These are phyloP conservation scores for Caenorhabditis wallacei DNA, from an alignment of 2,888 invertebrate species.

Conservation along the genomic window DNA sequence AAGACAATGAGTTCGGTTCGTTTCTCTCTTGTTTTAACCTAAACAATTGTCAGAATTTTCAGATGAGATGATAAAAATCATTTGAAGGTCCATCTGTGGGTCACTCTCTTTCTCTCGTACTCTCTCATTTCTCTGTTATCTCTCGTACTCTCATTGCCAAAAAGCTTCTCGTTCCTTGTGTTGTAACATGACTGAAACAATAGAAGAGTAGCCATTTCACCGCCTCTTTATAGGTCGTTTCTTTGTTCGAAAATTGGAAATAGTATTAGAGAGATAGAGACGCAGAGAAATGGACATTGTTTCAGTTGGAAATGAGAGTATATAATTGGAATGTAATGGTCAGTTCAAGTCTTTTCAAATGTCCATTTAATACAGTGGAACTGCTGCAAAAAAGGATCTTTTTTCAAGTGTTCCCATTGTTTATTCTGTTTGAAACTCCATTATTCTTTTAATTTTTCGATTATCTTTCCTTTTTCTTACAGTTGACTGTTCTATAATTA, in stretches of 20 bases:
- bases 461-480: no score
- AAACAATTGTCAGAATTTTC: slow-evolving; percentile 29
- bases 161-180: slow-evolving; percentile 39
- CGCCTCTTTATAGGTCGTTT: slow-evolving; percentile 28
- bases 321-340: slow-evolving; percentile 50
- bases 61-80: slow-evolving; percentile 42
- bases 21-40: slow-evolving; percentile 13
- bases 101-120: slow-evolving; percentile 19
- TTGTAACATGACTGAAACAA: slow-evolving; percentile 43
- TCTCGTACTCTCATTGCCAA: slow-evolving; percentile 1
- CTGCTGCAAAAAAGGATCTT: slow-evolving; percentile 3
- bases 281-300: slow-evolving; percentile 33
- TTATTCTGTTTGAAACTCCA: background rate
- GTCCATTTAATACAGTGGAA: slow-evolving; percentile 18
- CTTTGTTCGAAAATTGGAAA: slow-evolving; percentile 29
- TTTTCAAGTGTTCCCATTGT: slow-evolving; percentile 30
- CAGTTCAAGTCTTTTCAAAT: slow-evolving; percentile 46
- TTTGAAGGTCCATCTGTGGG: slow-evolving; percentile 37
- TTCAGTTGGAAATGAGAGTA: slow-evolving; percentile 31
- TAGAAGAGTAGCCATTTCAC: slow-evolving; percentile 42
- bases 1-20: slow-evolving; percentile 22
- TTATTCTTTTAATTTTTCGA: no score
- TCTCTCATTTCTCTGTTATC: background rate
- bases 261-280: slow-evolving; percentile 17
- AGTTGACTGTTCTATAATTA: no score